Evolutionary conservation across 2,888 invertebrate genomes (phyloP), one percentile per base, ranked within the genome.

Genomic region (Oxytorus armatus): DNA sequence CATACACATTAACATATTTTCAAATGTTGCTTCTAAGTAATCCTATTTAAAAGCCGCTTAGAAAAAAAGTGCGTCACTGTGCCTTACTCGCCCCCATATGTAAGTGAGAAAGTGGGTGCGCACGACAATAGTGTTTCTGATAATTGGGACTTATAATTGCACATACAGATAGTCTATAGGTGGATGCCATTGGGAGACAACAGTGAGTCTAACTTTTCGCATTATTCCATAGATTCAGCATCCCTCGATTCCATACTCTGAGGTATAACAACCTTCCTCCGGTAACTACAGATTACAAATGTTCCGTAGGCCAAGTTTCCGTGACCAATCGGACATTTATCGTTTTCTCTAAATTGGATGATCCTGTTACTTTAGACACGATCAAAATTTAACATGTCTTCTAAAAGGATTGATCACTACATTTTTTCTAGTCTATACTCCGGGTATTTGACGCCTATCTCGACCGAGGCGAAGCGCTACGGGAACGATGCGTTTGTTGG

Each of bases 401-500:
- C 68, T 51, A 68, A 25, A 16, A 25, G 53, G 68, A 53, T 53
- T 1, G 16, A 0, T 0, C 11, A 14, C 16, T 42, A 16, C 23
- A 23, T 39, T 18, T 21, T 42, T 7, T 44, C 68, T 69, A 72
- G 16, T 21, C 1, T 61, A 57, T 16, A 3, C 18, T 14, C 21
- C 29, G 29, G 29, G 25, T 65, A 49, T 57, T 33, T 57, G 5
- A 23, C 23, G 33, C 16, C 42, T 21, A 36, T 74, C 44, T 44
- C 70, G 53, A 61, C 49, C 25, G 77, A n/a, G 51, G 66, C 55
- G 78, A 39, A 69, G 65, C 61, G 44, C 74, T 75, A 81, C 78
- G 61, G 70, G 78, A 75, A 59, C 77, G 77, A 77, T 81, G 72
- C 49, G 44, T 68, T 61, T 53, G 18, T 42, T 44, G 65, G 57